Percentiles rank a stretch among this genome's conserved stretches.
Conservation (phyloP, 2,113 vertebrate genomes). For the Nyctibius bracteatus region DNA sequence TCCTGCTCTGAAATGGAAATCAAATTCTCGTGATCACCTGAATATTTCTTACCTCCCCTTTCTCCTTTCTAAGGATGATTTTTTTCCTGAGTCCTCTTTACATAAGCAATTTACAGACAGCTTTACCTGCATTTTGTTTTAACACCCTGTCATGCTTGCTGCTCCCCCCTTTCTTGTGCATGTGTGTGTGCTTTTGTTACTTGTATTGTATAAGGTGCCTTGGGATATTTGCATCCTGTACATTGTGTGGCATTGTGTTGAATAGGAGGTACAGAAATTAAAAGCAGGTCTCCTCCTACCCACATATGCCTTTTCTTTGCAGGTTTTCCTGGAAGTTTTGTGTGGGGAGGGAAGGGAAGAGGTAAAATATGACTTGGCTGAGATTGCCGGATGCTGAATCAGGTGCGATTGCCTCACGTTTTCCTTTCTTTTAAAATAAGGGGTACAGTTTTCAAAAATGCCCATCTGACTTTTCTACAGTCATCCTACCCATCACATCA, state of each 20-base stretch:
- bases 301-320: conserved; percentile 65
- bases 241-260: conserved; percentile 71
- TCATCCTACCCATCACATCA: background rate
- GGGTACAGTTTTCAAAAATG: conserved; percentile 18
- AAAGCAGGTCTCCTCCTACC: conserved; percentile 66
- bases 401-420: conserved; percentile 61
- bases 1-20: background rate
- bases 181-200: conserved; percentile 51
- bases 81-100: background rate
- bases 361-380: conserved; percentile 63
- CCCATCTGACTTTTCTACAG: background rate
- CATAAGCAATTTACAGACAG: background rate
- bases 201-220: conserved; percentile 68
- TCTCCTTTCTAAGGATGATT: background rate
- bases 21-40: background rate
- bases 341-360: conserved; percentile 59
- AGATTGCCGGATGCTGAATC: conserved; percentile 63
- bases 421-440: conserved; percentile 58
- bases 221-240: conserved; percentile 71
- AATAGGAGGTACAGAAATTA: conserved; percentile 66
- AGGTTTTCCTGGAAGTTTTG: conserved; percentile 71
- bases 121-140: conserved; percentile 2
- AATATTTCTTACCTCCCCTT: background rate
- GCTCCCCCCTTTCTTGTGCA: conserved; percentile 17
- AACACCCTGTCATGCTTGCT: background rate